phyloP scores from a whole-genome alignment of 2,888 invertebrate species.

The Parascotia fuliginaria region DNA sequence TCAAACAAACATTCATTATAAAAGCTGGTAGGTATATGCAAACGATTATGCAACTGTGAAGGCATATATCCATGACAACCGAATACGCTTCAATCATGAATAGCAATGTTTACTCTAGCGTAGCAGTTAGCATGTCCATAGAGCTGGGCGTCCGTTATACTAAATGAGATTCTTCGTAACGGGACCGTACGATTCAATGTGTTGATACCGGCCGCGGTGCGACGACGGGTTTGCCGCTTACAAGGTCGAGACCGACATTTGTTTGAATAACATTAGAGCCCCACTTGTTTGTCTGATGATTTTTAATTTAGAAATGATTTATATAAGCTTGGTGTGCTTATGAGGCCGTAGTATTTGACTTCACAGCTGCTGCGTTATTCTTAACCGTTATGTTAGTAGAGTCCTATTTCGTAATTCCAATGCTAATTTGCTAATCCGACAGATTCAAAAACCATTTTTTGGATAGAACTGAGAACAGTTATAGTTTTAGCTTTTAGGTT shows the following conservation, averaged over 20 bases:
- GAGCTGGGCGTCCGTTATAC: conserved; percentile 57
- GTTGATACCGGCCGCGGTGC: conserved; percentile 27
- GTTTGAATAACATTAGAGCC: conserved; percentile 40
- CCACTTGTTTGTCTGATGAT: not conserved
- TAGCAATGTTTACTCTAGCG: conserved; percentile 47
- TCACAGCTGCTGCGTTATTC: too few species aligned
- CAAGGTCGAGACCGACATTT: conserved; percentile 45
- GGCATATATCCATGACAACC: conserved; percentile 29
- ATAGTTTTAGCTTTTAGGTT: too few species aligned
- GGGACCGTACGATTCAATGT: conserved; percentile 51
- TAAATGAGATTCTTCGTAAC: conserved; percentile 67
- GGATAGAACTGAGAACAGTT: too few species aligned
- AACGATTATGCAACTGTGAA: conserved; percentile 17
- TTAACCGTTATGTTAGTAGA: too few species aligned
- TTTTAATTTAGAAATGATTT: conserved; percentile 1
- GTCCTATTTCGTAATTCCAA: too few species aligned
- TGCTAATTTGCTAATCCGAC: too few species aligned
- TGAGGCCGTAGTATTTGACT: too few species aligned
- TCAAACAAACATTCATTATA: not conserved
- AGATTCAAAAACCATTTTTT: too few species aligned
- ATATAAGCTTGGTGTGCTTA: too few species aligned
- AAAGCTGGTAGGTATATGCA: not conserved
- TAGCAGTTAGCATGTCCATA: conserved; percentile 31
- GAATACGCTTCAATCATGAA: conserved; percentile 15
- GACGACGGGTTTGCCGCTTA: conserved; percentile 35